A percentile compares a stretch with the other conserved stretches of the same genome.
Evolutionary conservation across 2,888 invertebrate genomes (phyloP).

Genomic region (Spialia ferax): DNA sequence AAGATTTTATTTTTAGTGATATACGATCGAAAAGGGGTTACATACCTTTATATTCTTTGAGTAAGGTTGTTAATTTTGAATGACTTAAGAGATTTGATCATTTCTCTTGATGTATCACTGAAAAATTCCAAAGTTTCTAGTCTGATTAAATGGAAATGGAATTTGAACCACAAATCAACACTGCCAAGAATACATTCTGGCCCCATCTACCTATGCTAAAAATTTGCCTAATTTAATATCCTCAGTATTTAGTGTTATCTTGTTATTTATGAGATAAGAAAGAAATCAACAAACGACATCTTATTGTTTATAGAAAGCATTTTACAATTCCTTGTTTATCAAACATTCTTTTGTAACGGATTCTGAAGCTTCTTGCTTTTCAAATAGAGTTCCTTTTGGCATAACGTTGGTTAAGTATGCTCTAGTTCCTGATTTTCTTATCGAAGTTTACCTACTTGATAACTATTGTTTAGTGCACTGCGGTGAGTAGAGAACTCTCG

Average conservation of each 20-base stretch:
- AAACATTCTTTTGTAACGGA: background rate
- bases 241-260: background rate
- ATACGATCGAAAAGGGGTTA: too few relatives aligned
- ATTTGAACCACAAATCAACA: too few relatives aligned
- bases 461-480: conserved; percentile 17
- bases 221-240: too few relatives aligned
- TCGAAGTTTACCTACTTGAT: conserved; percentile 46
- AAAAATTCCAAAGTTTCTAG: too few relatives aligned
- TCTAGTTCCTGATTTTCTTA: conserved; percentile 44
- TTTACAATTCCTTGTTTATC: conserved; percentile 5
- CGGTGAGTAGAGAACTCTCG: conserved; percentile 1
- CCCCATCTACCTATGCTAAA: too few relatives aligned
- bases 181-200: too few relatives aligned
- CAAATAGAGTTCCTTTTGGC: background rate
- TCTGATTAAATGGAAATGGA: too few relatives aligned
- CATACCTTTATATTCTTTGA: too few relatives aligned
- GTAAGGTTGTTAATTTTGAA: too few relatives aligned
- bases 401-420: conserved; percentile 3
- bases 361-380: background rate
- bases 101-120: too few relatives aligned
- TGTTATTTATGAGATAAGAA: background rate
- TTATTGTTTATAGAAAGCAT: conserved; percentile 5
- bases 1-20: too few relatives aligned
- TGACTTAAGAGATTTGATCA: too few relatives aligned
- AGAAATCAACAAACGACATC: background rate